Conservation (phyloP, 2,888 invertebrate species). For the Drosophila gaucha region DNA sequence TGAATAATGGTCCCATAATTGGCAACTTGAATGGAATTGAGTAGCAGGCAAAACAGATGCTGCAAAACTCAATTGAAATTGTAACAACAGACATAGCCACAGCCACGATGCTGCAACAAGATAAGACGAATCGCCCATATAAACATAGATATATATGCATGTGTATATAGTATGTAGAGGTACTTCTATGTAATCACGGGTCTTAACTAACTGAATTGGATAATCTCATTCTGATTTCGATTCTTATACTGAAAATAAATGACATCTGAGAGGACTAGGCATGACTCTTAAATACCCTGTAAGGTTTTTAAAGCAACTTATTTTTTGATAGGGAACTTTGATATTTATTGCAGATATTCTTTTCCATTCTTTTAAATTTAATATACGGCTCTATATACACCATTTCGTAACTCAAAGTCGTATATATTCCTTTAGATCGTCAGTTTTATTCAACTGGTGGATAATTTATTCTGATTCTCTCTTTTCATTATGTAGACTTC, state of each 20-base stretch:
- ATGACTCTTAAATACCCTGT: background rate
- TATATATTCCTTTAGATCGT: background rate
- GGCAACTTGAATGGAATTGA: conserved; percentile 85
- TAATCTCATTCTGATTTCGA: conserved; percentile 68
- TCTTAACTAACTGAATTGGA: conserved; percentile 80
- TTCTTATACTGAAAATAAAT: conserved; percentile 17
- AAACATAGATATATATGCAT: conserved; percentile 2
- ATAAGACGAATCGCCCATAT: conserved; percentile 19
- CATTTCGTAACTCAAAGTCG: background rate
- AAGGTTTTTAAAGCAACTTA: background rate
- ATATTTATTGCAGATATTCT: background rate
- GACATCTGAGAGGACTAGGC: background rate
- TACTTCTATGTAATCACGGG: conserved; percentile 30
- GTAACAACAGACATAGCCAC: conserved; percentile 41
- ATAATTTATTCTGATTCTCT: no score
- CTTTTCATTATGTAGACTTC: no score
- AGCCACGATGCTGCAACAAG: conserved; percentile 27
- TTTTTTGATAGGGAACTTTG: background rate
- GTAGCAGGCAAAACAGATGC: conserved; percentile 85
- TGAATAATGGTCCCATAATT: conserved; percentile 85
- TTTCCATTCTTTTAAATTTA: background rate
- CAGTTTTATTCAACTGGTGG: background rate
- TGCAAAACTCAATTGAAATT: conserved; percentile 57
- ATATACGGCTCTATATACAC: background rate
- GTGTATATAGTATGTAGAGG: background rate